phyloP scores from a whole-genome alignment of 2,797 vertebrate genomes.

The Mionectes olivaceus region DNA sequence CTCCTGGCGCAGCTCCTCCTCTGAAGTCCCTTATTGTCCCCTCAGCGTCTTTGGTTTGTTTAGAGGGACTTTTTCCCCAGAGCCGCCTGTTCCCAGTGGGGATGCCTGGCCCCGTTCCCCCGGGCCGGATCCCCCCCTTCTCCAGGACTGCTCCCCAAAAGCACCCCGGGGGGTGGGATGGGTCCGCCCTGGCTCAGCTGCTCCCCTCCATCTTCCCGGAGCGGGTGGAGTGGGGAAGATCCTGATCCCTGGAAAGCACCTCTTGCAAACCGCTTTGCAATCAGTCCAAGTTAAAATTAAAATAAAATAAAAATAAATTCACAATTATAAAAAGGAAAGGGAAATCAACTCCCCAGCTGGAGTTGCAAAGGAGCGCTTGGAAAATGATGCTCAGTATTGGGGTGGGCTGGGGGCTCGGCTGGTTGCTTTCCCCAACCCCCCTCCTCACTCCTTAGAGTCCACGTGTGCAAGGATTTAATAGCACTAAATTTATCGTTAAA shows the following conservation, averaged over 20 bases:
- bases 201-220: background rate
- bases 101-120: background rate
- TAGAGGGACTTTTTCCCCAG: conserved; percentile 28
- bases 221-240: background rate
- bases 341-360: background rate
- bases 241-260: background rate
- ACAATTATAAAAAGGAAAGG: background rate
- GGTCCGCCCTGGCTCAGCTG: background rate
- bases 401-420: background rate
- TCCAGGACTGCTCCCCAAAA: background rate
- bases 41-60: background rate
- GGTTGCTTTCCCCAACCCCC: background rate
- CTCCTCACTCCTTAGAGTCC: background rate
- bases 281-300: background rate
- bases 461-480: background rate
- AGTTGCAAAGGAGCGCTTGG: background rate
- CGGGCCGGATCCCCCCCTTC: background rate
- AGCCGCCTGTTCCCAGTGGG: conserved; percentile 54
- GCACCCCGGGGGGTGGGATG: background rate
- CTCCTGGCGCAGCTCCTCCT: conserved; percentile 54
- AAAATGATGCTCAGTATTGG: background rate
- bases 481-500: background rate
- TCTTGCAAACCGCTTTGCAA: background rate
- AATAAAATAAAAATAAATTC: background rate
- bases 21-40: conserved; percentile 62